These are phyloP conservation scores for Leucozona laternaria DNA, from an alignment of 2,888 invertebrate genomes.

Conservation along the genomic window DNA sequence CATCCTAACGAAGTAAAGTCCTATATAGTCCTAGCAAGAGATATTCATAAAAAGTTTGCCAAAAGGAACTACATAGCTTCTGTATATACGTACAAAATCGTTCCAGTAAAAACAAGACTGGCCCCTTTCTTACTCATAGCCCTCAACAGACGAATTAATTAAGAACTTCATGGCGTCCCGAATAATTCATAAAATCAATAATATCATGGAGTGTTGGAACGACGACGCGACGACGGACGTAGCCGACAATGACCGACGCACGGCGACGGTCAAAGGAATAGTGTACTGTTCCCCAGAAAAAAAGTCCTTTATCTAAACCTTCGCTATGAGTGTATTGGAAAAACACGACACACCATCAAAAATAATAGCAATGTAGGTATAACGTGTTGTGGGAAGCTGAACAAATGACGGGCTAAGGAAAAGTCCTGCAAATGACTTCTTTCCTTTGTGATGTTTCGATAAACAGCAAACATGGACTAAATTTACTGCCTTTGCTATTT, in stretches of 20 bases:
- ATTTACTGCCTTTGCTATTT: slow-evolving; percentile 23
- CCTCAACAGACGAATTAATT: slow-evolving; percentile 31
- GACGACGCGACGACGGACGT: neutral
- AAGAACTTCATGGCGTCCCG: slow-evolving; percentile 32
- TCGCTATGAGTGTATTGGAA: neutral
- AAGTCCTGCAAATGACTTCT: slow-evolving; percentile 44
- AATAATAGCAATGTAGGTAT: neutral
- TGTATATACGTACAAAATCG: neutral
- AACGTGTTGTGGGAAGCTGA: slow-evolving; percentile 28
- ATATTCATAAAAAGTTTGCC: slow-evolving; percentile 7
- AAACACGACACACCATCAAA: neutral
- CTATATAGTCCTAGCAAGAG: neutral
- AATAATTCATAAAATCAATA: slow-evolving; percentile 15
- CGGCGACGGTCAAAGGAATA: neutral
- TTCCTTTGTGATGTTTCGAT: slow-evolving; percentile 42
- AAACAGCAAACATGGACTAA: slow-evolving; percentile 13
- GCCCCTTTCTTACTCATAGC: neutral
- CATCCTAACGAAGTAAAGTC: neutral
- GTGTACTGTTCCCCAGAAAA: neutral
- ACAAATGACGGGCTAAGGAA: slow-evolving; percentile 21
- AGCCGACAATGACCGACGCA: neutral
- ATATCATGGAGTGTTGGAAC: neutral
- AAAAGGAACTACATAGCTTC: neutral
- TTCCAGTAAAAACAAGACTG: slow-evolving; percentile 8
- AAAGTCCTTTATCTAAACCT: neutral